A percentile compares a stretch with the other conserved stretches of the same genome.
Conservation (phyloP, 2,888 invertebrate genomes). For the Pyrrhia umbra region DNA sequence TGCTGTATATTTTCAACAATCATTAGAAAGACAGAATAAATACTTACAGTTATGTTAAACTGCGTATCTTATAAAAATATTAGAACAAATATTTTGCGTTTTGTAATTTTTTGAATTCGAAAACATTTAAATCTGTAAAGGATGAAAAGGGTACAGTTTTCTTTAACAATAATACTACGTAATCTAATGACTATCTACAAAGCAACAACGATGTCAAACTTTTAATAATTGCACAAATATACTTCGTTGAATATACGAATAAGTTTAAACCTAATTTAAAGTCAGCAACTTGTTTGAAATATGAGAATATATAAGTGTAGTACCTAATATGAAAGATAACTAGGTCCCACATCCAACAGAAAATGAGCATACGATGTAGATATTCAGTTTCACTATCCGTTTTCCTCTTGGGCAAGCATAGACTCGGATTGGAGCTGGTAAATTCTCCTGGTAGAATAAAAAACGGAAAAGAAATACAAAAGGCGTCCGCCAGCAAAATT, state of each 20-base stretch:
- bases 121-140: background rate
- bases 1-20: too few species aligned
- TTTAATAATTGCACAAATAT: conserved; percentile 33
- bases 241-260: conserved; percentile 11
- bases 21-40: too few species aligned
- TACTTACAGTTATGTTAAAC: too few species aligned
- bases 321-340: conserved; percentile 28
- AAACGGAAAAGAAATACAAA: conserved; percentile 86
- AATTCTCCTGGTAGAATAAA: conserved; percentile 81
- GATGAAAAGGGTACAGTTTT: background rate
- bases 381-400: conserved; percentile 68
- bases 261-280: conserved; percentile 23
- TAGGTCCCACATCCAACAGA: conserved; percentile 52
- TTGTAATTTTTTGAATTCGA: too few species aligned
- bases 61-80: too few species aligned
- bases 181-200: conserved; percentile 20
- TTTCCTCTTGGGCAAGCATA: conserved; percentile 76
- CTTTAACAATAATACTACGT: conserved; percentile 17
- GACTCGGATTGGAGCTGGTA: conserved; percentile 82
- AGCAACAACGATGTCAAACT: conserved; percentile 19
- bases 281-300: background rate
- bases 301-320: conserved; percentile 17
- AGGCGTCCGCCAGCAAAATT: conserved; percentile 76
- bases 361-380: conserved; percentile 67
- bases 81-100: too few species aligned